A percentile compares a stretch with the other conserved stretches of the same genome.
Conservation (phyloP, 1,140 invertebrate genomes). For the Drosophila kepulauana region DNA sequence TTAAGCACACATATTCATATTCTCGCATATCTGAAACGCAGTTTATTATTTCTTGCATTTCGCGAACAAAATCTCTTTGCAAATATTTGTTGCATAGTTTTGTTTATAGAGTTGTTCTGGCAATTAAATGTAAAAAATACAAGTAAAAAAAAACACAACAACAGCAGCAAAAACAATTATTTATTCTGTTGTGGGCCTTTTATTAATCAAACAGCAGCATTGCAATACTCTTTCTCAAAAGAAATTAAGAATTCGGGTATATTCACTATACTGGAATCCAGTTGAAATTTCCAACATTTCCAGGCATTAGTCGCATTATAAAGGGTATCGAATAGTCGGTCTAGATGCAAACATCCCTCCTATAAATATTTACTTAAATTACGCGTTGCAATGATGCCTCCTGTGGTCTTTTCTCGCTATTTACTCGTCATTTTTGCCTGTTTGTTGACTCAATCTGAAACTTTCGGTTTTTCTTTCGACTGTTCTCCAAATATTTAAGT, state of each 20-base stretch:
- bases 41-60: slow-evolving; percentile 46
- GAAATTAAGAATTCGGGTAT: background rate
- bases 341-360: background rate
- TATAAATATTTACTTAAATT: slow-evolving; percentile 46
- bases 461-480: slow-evolving; percentile 24
- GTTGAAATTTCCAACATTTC: too few species aligned
- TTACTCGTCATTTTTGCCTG: slow-evolving; percentile 30
- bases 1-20: slow-evolving; percentile 6
- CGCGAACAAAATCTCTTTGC: slow-evolving; percentile 32
- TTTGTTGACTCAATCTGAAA: slow-evolving; percentile 10
- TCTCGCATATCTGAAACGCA: slow-evolving; percentile 41
- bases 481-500: slow-evolving; percentile 44
- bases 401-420: slow-evolving; percentile 18
- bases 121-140: slow-evolving; percentile 25
- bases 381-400: slow-evolving; percentile 20
- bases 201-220: slow-evolving; percentile 31
- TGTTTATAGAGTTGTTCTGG: slow-evolving; percentile 55
- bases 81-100: slow-evolving; percentile 55
- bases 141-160: background rate
- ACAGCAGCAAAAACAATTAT: slow-evolving; percentile 25
- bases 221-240: background rate
- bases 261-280: background rate
- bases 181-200: slow-evolving; percentile 19
- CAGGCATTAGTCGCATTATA: too few species aligned
- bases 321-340: slow-evolving; percentile 5